Conservation (phyloP, 2,888 invertebrate species). For the Rhagophthalmus giganteus region DNA sequence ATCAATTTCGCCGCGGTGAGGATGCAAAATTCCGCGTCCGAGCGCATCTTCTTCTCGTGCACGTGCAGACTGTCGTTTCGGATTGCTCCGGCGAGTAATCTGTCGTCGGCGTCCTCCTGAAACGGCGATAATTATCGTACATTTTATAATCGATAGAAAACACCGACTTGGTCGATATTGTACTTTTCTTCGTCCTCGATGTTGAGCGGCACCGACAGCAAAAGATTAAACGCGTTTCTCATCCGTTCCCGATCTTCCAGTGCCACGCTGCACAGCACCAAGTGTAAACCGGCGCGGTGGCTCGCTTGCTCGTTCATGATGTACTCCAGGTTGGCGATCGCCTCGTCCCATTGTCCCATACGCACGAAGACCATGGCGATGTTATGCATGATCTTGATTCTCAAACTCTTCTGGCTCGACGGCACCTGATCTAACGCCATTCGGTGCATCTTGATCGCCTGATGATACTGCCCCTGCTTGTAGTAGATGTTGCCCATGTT, state of each 20-base stretch:
- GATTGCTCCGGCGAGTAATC: constrained; percentile 63
- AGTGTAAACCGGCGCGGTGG: constrained; percentile 74
- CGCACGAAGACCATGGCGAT: constrained; percentile 93
- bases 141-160: no score
- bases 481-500: constrained; percentile 99
- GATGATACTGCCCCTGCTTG: constrained; percentile 88
- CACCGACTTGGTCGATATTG: constrained; percentile 52
- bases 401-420: constrained; percentile 87
- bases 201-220: constrained; percentile 85
- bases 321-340: constrained; percentile 94
- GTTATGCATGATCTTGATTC: constrained; percentile 97
- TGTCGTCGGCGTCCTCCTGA: constrained; percentile 54
- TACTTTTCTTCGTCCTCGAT: constrained; percentile 80
- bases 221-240: constrained; percentile 85
- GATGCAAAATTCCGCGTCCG: constrained; percentile 79
- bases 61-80: constrained; percentile 75
- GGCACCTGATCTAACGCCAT: constrained; percentile 98
- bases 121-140: no score
- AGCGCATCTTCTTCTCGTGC: constrained; percentile 70
- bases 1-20: constrained; percentile 87
- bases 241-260: constrained; percentile 91
- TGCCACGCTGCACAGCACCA: constrained; percentile 87
- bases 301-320: constrained; percentile 96
- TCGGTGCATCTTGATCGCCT: constrained; percentile 95
- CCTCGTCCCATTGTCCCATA: constrained; percentile 96